Conservation (phyloP, 1,140 invertebrate species). For the Parapsyche elsis region DNA sequence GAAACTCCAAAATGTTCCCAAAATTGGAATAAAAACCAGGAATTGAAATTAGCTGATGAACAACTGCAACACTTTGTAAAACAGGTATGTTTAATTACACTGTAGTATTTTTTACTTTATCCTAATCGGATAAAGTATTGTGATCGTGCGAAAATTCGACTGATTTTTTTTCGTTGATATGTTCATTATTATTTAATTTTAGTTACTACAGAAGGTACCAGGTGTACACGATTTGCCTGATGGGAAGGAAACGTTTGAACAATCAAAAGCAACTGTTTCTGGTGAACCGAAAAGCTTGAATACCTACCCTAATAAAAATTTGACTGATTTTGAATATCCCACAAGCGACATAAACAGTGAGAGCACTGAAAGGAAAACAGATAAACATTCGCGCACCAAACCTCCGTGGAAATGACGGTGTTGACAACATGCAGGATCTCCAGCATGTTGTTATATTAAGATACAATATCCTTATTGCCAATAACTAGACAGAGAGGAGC, state of each 20-base stretch:
- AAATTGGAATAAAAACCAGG: not conserved
- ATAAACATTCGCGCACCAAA: constrained; percentile 55
- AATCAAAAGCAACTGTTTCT: not conserved
- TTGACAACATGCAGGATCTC: not conserved
- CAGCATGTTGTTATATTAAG: too few relatives aligned
- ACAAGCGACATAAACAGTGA: constrained; percentile 49
- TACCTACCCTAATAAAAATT: constrained; percentile 23
- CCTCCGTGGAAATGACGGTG: constrained; percentile 60
- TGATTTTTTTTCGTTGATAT: not conserved
- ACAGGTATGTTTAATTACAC: constrained; percentile 57
- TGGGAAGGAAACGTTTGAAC: not conserved
- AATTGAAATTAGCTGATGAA: constrained; percentile 59
- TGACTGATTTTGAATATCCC: constrained; percentile 47
- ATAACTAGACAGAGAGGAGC: too few relatives aligned
- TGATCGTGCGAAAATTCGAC: not conserved
- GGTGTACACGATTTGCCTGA: constrained; percentile 51
- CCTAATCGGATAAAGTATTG: too few relatives aligned
- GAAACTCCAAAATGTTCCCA: not conserved
- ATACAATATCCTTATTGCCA: too few relatives aligned
- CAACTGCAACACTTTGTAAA: constrained; percentile 63
- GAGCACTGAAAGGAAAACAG: constrained; percentile 40
- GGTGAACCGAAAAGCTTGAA: not conserved
- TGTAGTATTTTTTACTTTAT: not conserved
- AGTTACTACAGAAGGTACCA: constrained; percentile 61
- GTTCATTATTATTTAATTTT: constrained; percentile 38